Evolutionary conservation across 1,140 invertebrate species (phyloP), one percentile per base, ranked within the genome.

Genomic region (Lordiphosa collinella): DNA sequence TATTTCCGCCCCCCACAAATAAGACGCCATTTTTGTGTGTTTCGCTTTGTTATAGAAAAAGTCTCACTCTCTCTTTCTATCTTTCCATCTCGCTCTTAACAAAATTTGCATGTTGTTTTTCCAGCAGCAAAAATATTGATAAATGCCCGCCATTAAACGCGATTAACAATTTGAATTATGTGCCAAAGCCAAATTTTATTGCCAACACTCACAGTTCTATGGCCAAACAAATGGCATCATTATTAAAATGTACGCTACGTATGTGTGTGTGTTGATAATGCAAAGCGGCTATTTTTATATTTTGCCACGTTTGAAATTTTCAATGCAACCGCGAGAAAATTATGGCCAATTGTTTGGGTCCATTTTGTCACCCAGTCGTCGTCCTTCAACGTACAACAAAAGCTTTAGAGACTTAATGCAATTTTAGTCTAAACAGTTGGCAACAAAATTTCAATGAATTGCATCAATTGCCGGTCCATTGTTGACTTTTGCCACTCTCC

Each of bases 141-240:
- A 82, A 82, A 82, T 82, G 76, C 76, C 76, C 67, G 72, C 65
- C 78, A 84, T 84, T 84, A 84, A 84, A 84, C 79, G 79, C 79
- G 79, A 84, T 84, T 84, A 84, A 84, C 78, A 60, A 78, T 85
- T 85, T 84, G 78, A 84, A 84, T 84, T 84, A 84, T 84, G 79
- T 85, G 68, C 67, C 79, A 84, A 84, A 84, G 79, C 72, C 78
- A 85, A 84, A 84, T 84, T 84, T 84, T 84, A 84, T 84, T 78
- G 78, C 78, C 75, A 68, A 61, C 75, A 80, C 64, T 57, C 25
- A 41, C 14, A 69, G 84, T 84, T 84, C 76, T 84, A 84, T 82
- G 78, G 55, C 61, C 78, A 63, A 82, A 82, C 76, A 82, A 82
- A 82, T 82, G 76, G 71, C 76, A 84, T 82, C 76, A 82, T 80